Percentiles rank a stretch among this genome's conserved stretches.
Evolutionary conservation across 2,797 vertebrate species (phyloP).

Genomic region (Hybognathus amarus): DNA sequence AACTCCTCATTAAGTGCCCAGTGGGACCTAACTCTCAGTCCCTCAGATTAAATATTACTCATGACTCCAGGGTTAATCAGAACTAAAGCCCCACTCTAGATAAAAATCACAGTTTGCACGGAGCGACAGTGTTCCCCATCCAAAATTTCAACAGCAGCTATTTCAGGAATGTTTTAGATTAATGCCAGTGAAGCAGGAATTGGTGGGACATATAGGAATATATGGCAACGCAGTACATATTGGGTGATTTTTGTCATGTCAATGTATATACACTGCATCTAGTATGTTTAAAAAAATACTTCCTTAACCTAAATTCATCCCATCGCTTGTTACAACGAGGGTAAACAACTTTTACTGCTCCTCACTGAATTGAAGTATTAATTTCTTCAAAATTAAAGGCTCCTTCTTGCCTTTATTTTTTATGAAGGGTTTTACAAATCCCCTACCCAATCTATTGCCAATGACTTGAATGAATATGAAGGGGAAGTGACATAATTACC

Average conservation of each 20-base stretch:
- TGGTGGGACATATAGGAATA: not conserved
- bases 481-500: not conserved
- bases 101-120: constrained; percentile 35
- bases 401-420: not conserved
- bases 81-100: constrained; percentile 38
- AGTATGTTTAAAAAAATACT: not conserved
- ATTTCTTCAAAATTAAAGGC: no score
- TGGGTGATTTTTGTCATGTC: not conserved
- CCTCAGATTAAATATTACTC: constrained; percentile 47
- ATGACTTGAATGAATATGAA: not conserved
- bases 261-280: not conserved
- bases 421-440: not conserved
- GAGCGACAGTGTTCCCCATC: not conserved
- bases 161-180: constrained; percentile 18
- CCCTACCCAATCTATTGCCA: not conserved
- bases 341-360: not conserved
- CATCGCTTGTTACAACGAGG: not conserved
- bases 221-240: not conserved
- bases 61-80: constrained; percentile 53
- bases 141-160: constrained; percentile 19
- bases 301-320: not conserved
- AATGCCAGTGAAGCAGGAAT: not conserved
- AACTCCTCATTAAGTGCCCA: constrained; percentile 74
- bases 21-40: constrained; percentile 62
- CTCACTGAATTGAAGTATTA: not conserved